Base-by-base conservation (phyloP, 2,888 invertebrate species). In the Piscicola geometra region DNA sequence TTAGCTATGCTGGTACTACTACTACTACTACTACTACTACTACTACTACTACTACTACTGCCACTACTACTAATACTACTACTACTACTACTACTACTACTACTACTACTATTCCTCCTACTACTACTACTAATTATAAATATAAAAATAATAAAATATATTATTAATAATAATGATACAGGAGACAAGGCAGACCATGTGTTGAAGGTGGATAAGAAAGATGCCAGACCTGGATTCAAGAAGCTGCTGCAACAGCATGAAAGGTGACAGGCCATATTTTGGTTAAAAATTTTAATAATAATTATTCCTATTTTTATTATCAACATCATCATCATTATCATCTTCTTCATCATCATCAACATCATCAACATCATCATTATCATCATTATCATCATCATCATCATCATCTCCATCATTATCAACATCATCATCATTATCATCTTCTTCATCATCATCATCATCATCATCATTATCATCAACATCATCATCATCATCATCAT, bases 1-100 rank as follows among this genome's bases (percentile, higher is more conserved):
- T 78, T 35, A 76, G 77, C 56, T 78, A 77, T 52, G 76, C 77
- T 50, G 77, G 78, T 77, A 66, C 47, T 64, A 28, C 47, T 56
- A 32, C n/a, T n/a, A n/a, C n/a, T n/a, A n/a, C n/a, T n/a, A n/a
- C n/a, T n/a, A n/a, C n/a, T n/a, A n/a, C n/a, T n/a, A n/a, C n/a
- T n/a, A n/a, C n/a, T n/a, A n/a, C n/a, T n/a, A n/a, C n/a, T n/a
- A n/a, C n/a, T n/a, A n/a, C n/a, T n/a, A n/a, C n/a, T n/a, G n/a
- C n/a, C n/a, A n/a, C n/a, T n/a, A n/a, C n/a, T n/a, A n/a, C n/a
- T n/a, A n/a, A n/a, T n/a, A n/a, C n/a, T n/a, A n/a, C n/a, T n/a
- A n/a, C n/a, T n/a, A n/a, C n/a, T n/a, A n/a, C n/a, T n/a, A n/a
- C n/a, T n/a, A n/a, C n/a, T n/a, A n/a, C n/a, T n/a, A n/a, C n/a